Conservation (phyloP, 92 coral and sea anemone genomes). For the Umimayanthus kanabou region DNA sequence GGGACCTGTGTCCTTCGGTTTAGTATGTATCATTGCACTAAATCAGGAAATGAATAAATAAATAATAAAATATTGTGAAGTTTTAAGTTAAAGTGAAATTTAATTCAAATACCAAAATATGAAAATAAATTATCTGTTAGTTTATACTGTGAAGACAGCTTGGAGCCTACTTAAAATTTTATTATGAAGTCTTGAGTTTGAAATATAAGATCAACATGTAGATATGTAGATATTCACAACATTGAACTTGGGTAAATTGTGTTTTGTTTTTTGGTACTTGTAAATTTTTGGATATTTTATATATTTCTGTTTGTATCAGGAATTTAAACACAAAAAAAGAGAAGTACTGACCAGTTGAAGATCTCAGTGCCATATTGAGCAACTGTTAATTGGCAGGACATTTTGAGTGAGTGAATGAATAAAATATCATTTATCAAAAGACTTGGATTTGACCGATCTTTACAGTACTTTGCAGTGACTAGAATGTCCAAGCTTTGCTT, state of each 20-base stretch:
- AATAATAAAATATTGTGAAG: too few species aligned
- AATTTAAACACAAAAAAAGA: too few species aligned
- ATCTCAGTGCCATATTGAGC: neutral
- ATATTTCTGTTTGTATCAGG: neutral
- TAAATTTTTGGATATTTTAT: too few species aligned
- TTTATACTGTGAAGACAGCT: neutral
- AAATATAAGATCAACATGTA: too few species aligned
- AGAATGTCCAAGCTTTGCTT: neutral
- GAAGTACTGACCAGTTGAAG: neutral
- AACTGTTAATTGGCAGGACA: neutral
- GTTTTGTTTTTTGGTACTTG: neutral
- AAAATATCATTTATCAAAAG: neutral
- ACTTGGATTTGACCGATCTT: neutral
- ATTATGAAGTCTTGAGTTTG: neutral
- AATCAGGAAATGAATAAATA: too few species aligned
- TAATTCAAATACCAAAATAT: neutral
- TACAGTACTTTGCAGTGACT: neutral
- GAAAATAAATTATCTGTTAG: neutral
- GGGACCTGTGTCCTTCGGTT: too few species aligned
- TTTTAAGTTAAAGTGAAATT: neutral
- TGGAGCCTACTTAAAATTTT: neutral
- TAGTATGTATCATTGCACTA: too few species aligned
- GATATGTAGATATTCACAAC: too few species aligned
- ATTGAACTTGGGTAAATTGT: too few species aligned
- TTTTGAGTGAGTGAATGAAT: neutral